phyloP scores from a whole-genome alignment of 2,113 vertebrate genomes.

The Atherinomorus stipes region DNA sequence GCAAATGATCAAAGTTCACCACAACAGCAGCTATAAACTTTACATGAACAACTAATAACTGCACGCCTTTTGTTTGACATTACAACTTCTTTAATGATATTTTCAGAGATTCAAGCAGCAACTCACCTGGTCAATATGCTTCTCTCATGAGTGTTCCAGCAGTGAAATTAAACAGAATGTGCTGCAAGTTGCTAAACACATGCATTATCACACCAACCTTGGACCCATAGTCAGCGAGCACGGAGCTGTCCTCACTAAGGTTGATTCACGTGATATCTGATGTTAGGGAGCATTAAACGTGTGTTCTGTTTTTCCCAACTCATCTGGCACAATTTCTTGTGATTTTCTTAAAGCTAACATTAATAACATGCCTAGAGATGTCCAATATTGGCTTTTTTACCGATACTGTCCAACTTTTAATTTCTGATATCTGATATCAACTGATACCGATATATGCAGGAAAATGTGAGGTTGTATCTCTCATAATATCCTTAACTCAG shows the following conservation, averaged over 20 bases:
- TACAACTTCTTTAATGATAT: neutral
- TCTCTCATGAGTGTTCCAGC: constrained; percentile 17
- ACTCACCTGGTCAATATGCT: constrained; percentile 52
- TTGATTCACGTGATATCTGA: constrained; percentile 21
- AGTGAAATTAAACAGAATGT: constrained; percentile 7
- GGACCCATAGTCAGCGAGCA: constrained; percentile 53
- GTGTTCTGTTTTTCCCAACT: too few species aligned
- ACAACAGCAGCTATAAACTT: neutral
- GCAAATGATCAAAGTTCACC: constrained; percentile 26
- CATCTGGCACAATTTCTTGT: too few species aligned
- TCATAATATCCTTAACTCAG: too few species aligned
- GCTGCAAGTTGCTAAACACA: constrained; percentile 34
- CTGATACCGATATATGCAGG: too few species aligned
- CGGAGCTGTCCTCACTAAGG: constrained; percentile 26
- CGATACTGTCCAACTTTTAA: too few species aligned
- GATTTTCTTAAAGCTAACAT: too few species aligned
- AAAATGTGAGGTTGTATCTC: too few species aligned
- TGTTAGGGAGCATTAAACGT: neutral
- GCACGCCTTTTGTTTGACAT: too few species aligned
- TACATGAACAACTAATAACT: neutral
- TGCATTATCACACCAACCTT: constrained; percentile 74
- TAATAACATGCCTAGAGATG: too few species aligned
- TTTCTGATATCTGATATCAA: too few species aligned
- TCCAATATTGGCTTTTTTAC: too few species aligned
- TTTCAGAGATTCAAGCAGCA: neutral